Base-by-base conservation (phyloP, 2,888 invertebrate genomes). In the Eubasilissa splendida region DNA sequence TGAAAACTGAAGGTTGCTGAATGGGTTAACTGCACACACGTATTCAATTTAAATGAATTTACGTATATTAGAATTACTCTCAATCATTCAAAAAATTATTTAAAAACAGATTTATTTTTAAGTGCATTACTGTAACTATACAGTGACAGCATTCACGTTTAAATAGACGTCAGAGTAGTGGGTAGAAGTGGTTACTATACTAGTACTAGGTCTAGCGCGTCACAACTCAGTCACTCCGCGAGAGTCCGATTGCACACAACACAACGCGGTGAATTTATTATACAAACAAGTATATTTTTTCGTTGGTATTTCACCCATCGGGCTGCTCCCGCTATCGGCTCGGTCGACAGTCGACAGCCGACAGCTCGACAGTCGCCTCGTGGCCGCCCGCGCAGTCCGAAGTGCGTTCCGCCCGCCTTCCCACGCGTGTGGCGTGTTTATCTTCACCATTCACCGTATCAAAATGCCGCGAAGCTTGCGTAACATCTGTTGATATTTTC, bases 361-460 rank as follows among this genome's bases (percentile, higher is more conserved):
- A 10, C 60, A 31, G 14, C 73, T 11, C 52, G 33, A 58, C 81
- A 81, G 81, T 81, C 68, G 81, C 81, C 81, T 68, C 81, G 81
- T 81, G 81, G 81, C 81, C 70, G 68, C 70, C 52, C 71, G 33
- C 56, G 22, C 56, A 31, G 71, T 33, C 56, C 33, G 60, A 63
- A 71, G 71, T 63, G 14, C 68, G 53, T 73, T 31, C 31, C 58
- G 71, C 12, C n/a, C 12, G 68, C 50, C 77, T 74, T 50, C 77
- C 77, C 81, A 81, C 71, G 71, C 65, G 31, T 56, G 10, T 73
- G 42, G 53, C 22, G 68, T 56, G 52, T 77, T 71, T 60, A 60
- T 71, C 42, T 70, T 50, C 50, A 60, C 9, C 14, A 60, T 75
- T 42, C n/a, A 59, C 60, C 8, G 56, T 68, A 56, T 42, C 60